These are phyloP conservation scores for Nixonia krombeini DNA, from an alignment of 1,140 invertebrate species.

Conservation along the genomic window DNA sequence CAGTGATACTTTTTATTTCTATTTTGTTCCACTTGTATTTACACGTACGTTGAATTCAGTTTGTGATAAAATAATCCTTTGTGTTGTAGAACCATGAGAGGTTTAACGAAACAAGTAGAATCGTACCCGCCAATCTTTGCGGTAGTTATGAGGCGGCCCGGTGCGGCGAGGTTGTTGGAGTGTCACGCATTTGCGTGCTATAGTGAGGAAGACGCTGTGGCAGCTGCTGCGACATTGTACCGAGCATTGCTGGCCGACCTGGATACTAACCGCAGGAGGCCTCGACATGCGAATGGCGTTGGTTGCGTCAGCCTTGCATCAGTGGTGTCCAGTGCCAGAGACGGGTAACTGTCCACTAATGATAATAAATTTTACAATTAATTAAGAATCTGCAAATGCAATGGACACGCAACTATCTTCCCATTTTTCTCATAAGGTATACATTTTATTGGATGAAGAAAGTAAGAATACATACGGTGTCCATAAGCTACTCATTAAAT, in stretches of 20 bases:
- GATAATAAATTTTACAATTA: no score
- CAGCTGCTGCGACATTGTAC: constrained; percentile 90
- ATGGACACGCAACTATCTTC: no score
- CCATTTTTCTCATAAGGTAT: no score
- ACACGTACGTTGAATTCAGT: no score
- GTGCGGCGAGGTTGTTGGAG: constrained; percentile 83
- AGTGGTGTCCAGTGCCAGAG: constrained; percentile 67
- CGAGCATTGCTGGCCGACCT: constrained; percentile 87
- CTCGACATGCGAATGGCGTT: constrained; percentile 79
- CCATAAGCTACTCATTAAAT: no score
- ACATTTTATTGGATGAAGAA: no score
- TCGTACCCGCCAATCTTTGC: constrained; percentile 89
- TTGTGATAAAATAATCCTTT: no score
- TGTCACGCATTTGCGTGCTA: constrained; percentile 93
- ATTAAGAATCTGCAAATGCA: no score
- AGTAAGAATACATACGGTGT: no score
- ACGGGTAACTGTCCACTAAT: constrained; percentile 49
- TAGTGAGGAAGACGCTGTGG: constrained; percentile 89
- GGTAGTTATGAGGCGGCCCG: constrained; percentile 88
- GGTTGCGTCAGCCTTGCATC: constrained; percentile 78
- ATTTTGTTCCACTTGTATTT: no score
- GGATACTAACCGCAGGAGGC: constrained; percentile 73
- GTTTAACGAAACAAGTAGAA: constrained; percentile 60
- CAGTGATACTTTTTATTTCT: no score
- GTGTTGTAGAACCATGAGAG: constrained; percentile 61